A percentile compares a stretch with the other conserved stretches of the same genome.
Conservation (phyloP, 2,888 invertebrate species). For the Pharmacophagus antenor region DNA sequence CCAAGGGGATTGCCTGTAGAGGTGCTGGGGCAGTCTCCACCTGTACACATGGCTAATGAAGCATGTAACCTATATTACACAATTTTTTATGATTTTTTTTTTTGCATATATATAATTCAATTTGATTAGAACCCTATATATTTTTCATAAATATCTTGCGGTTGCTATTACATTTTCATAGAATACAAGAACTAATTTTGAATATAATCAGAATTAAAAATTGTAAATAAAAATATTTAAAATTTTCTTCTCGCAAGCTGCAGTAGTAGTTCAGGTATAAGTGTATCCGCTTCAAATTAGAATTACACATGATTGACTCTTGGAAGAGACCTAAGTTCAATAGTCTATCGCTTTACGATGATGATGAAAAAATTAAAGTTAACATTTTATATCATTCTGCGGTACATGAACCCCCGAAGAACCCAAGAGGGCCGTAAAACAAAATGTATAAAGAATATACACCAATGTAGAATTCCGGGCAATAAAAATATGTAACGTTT, state of each 20-base stretch:
- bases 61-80: constrained; percentile 18
- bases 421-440: constrained; percentile 36
- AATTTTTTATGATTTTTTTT: background rate
- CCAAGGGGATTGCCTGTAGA: constrained; percentile 51
- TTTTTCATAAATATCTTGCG: too few species aligned
- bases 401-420: background rate
- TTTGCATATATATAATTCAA: background rate
- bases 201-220: too few species aligned
- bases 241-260: too few species aligned
- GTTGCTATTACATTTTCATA: too few species aligned
- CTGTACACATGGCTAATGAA: constrained; percentile 49
- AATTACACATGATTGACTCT: too few species aligned
- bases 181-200: too few species aligned
- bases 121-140: background rate
- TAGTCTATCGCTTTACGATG: background rate
- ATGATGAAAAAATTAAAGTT: background rate
- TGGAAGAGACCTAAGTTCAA: too few species aligned
- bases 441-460: constrained; percentile 39
- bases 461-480: constrained; percentile 43
- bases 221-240: too few species aligned
- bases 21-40: constrained; percentile 64
- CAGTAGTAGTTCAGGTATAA: too few species aligned
- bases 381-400: background rate
- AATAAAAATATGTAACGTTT: constrained; percentile 66
- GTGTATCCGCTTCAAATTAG: too few species aligned